Percentiles rank a stretch among this genome's conserved stretches.
Conservation (phyloP, 2,888 invertebrate genomes). For the Odontomyia ornata region DNA sequence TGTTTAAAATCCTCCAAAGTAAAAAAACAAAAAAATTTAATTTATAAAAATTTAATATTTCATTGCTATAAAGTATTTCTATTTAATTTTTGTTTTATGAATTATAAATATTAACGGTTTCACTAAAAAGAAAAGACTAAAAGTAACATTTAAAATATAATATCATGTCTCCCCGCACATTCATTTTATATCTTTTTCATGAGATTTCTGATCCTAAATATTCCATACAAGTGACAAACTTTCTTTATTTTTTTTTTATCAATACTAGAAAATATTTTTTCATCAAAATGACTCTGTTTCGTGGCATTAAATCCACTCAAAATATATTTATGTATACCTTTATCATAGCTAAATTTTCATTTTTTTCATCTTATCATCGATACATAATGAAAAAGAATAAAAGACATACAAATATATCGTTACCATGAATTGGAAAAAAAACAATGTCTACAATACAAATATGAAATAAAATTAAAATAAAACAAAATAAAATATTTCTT, state of each 20-base stretch:
- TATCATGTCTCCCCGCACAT: slow-evolving; percentile 7
- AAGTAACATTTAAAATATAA: slow-evolving; percentile 21
- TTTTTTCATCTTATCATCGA: neutral
- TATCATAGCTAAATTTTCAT: too few species aligned
- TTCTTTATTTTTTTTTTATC: neutral
- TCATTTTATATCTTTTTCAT: neutral
- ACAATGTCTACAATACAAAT: neutral
- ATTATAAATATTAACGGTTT: slow-evolving; percentile 26
- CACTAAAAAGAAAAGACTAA: slow-evolving; percentile 19
- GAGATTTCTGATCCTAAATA: slow-evolving; percentile 18
- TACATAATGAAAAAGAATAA: neutral
- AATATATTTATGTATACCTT: too few species aligned
- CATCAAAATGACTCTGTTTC: neutral
- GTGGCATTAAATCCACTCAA: too few species aligned
- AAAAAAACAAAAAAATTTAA: slow-evolving; percentile 18
- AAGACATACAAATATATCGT: neutral
- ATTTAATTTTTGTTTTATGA: slow-evolving; percentile 1
- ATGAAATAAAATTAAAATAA: neutral
- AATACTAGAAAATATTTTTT: slow-evolving; percentile 1
- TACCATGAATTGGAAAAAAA: neutral
- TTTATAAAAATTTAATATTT: slow-evolving; percentile 22
- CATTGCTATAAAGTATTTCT: slow-evolving; percentile 6
- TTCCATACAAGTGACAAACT: slow-evolving; percentile 8
- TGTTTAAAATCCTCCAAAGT: neutral
- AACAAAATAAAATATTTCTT: neutral